Evolutionary conservation across 2,797 vertebrate species (phyloP).

Genomic region (Clarias laeviceps): DNA sequence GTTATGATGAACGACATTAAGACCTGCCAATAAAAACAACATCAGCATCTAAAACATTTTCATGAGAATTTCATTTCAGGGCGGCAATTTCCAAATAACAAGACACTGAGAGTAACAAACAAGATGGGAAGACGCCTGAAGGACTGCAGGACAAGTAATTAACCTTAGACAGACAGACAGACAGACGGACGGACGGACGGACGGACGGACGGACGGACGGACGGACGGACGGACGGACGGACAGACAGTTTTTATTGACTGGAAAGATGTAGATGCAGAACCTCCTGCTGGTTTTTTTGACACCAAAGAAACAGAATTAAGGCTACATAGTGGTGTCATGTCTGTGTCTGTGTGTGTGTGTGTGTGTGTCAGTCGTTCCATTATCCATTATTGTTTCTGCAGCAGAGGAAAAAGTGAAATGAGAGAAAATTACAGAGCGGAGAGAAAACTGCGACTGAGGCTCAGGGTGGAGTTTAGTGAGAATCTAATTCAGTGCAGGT

Average conservation of each 20-base stretch:
- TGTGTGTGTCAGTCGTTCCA: constrained; percentile 11
- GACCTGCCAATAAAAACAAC: background rate
- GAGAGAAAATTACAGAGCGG: constrained; percentile 43
- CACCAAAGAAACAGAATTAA: background rate
- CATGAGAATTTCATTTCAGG: background rate
- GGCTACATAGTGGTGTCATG: background rate
- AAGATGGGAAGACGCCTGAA: background rate
- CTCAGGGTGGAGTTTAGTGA: constrained; percentile 6
- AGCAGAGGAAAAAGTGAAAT: constrained; percentile 7
- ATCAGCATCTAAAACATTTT: background rate
- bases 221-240: too few relatives aligned
- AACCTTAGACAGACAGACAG: background rate
- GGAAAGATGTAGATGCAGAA: background rate
- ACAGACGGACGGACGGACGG: too few relatives aligned
- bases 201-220: too few relatives aligned
- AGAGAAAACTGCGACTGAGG: background rate
- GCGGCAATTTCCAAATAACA: background rate
- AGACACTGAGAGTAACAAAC: background rate
- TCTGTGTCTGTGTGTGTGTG: too few relatives aligned
- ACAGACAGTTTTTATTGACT: background rate
- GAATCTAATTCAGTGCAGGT: constrained; percentile 25
- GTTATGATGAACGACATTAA: background rate
- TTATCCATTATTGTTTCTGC: constrained; percentile 22
- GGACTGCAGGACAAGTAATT: background rate
- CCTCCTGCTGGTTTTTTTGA: background rate